A percentile compares a stretch with the other conserved stretches of the same genome.
Evolutionary conservation across 2,113 vertebrate species (phyloP).

Genomic region (Stegastes partitus): DNA sequence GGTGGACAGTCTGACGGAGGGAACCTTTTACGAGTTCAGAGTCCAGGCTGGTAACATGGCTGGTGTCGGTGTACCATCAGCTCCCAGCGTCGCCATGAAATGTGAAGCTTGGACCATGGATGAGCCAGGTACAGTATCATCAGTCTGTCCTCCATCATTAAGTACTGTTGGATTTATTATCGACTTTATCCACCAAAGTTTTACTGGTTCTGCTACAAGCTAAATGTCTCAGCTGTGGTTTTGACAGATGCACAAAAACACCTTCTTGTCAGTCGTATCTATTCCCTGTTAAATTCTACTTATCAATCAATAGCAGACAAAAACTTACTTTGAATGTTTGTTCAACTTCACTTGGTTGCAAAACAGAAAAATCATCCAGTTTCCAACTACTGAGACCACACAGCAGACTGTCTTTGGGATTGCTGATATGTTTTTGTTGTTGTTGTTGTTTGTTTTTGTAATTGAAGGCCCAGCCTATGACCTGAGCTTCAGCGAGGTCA

Average conservation of each 20-base stretch:
- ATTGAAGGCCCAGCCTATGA: slow-evolving; percentile 91
- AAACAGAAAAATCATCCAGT: no score
- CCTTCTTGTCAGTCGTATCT: no score
- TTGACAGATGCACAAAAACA: no score
- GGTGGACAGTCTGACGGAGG: slow-evolving; percentile 91
- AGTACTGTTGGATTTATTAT: background rate
- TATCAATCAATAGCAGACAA: no score
- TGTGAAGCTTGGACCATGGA: slow-evolving; percentile 95
- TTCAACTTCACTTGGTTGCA: no score
- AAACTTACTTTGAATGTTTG: no score
- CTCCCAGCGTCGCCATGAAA: slow-evolving; percentile 89
- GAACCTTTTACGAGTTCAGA: slow-evolving; percentile 92
- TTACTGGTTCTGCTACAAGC: background rate
- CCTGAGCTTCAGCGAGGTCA: slow-evolving; percentile 92
- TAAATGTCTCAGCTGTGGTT: no score
- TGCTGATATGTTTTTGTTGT: background rate
- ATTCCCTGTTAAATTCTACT: no score
- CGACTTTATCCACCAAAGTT: background rate
- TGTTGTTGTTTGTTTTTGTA: background rate
- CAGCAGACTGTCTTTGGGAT: background rate
- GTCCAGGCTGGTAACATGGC: slow-evolving; percentile 91
- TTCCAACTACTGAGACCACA: background rate
- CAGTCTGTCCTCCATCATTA: background rate
- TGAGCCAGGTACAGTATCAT: slow-evolving; percentile 87
- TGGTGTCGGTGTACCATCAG: slow-evolving; percentile 92